Conservation (phyloP, 1,140 invertebrate species). For the Hycleus cichorii region DNA sequence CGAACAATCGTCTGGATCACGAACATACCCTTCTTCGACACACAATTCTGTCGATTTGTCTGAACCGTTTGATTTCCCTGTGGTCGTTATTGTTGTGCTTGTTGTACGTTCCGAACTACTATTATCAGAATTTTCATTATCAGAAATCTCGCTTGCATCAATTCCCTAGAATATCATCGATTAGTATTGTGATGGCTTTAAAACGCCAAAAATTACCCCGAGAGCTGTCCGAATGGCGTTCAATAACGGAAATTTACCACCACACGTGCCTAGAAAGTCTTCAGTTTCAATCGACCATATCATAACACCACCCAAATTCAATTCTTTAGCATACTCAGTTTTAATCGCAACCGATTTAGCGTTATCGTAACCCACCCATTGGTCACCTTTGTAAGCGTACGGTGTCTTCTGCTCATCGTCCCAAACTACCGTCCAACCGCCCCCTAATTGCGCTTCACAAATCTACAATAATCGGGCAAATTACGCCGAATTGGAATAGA, state of each 20-base stretch:
- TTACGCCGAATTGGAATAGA: background rate
- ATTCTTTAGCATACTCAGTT: slow-evolving; percentile 27
- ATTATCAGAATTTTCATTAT: too few relatives aligned
- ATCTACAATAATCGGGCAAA: slow-evolving; percentile 9
- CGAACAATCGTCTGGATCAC: slow-evolving; percentile 5
- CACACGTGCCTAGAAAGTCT: slow-evolving; percentile 40
- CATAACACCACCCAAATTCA: slow-evolving; percentile 57
- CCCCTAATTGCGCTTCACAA: slow-evolving; percentile 23
- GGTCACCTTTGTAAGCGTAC: slow-evolving; percentile 53
- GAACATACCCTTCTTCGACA: background rate
- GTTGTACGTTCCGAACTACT: background rate
- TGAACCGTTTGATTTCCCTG: background rate
- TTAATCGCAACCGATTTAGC: slow-evolving; percentile 47
- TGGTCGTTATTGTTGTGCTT: background rate
- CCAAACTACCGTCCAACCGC: slow-evolving; percentile 45
- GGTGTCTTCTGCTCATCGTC: slow-evolving; percentile 52
- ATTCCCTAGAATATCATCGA: background rate
- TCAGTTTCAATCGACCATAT: slow-evolving; percentile 71
- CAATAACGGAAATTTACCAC: slow-evolving; percentile 51
- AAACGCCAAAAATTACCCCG: background rate
- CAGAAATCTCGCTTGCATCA: background rate
- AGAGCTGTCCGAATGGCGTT: slow-evolving; percentile 45
- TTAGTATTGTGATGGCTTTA: background rate
- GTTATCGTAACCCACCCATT: slow-evolving; percentile 75
- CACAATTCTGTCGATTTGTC: background rate